Evolutionary conservation across 2,113 vertebrate genomes (phyloP), one percentile per base, ranked within the genome.

Genomic region (Urocitellus parryii): DNA sequence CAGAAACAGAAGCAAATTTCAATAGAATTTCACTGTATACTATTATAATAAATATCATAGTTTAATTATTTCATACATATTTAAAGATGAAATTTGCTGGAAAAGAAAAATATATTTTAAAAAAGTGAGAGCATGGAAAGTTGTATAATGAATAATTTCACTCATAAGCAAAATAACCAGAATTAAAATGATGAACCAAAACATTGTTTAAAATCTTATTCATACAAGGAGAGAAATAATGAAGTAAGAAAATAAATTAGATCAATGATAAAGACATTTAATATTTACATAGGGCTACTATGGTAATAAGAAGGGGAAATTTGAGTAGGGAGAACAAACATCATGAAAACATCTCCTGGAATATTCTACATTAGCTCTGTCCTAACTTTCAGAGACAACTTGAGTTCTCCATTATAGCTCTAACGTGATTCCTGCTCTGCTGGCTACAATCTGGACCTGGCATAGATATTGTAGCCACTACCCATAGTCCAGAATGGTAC

Each of bases 11-110:
- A 84, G 74, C 4, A 78, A 65, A 37, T 70, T 91, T 73, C 67
- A 51, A 82, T 73, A 73, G 8, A 85, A 58, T 91, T 93, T 93
- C 22, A 94, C 12, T 92, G 51, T 90, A 20, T 85, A n/a, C 12
- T 42, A 61, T 68, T 27, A 88, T 76, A 74, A 93, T 68, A 70
- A 4, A 68, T 51, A 12, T 61, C 67, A 90, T 34, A 12, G 70
- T 93, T 88, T 42, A 24, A 7, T 78, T 72, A 2, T 58, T n/a
- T 51, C 72, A 82, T 65, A 70, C 58, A 7, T 12, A 37, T 48
- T 4, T 37, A 83, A 70, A 81, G 39, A 32, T 87, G n/a, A 72
- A 93, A 80, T 61, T 90, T 86, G 7, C n/a, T 81, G 84, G 34
- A 82, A 85, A 81, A 87, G 29, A 18, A 74, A 92, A 84, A 83